Base-by-base conservation (phyloP, 2,888 invertebrate species). In the Cheilosia pagana region DNA sequence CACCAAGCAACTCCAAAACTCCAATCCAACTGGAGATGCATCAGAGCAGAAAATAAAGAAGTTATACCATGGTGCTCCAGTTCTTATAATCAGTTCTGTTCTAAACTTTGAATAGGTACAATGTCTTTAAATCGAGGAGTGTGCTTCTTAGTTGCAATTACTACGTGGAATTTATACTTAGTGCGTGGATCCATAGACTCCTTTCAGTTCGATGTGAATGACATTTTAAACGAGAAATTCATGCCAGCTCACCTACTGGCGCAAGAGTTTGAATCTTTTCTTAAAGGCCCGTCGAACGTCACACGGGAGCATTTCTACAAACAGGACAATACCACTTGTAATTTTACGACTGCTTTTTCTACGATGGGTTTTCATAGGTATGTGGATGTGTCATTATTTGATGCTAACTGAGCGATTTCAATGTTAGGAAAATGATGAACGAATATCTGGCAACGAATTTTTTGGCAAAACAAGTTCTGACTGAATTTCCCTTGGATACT, bases 401-500 rank as follows among this genome's bases (percentile, higher is more conserved):
- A 16, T 2, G 16, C 7, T 16, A 14, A 16, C 4, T 14, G 14
- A 1, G 1, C 21, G 14, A 0, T 50, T 8, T 14, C 14, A n/a
- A 12, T 53, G 10, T 0, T 88, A 95, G 96, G 88, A 93, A 94
- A 90, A 95, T 94, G 93, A 95, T 96, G 94, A 96, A 96, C 89
- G 95, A 96, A 89, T 96, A 95, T 89, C 92, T 95, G 57, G 96
- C 96, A 87, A 94, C 95, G 41, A 95, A 94, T 89, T 96, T 94
- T 89, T 90, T 96, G 45, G 95, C 95, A 0, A 95, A 95, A 88
- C 94, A 95, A 92, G 95, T 96, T 86, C 90, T 96, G 48, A 93
- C 93, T 10, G 94, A 95, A 87, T 94, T 96, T 91, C 91, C 91
- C 63, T 90, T 92, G 53, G 48, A 62, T 1, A 39, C 19, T 76